Percentiles rank a stretch among this genome's conserved stretches.
Evolutionary conservation across 2,797 vertebrate genomes (phyloP).

Genomic region (Eulemur coronatus): DNA sequence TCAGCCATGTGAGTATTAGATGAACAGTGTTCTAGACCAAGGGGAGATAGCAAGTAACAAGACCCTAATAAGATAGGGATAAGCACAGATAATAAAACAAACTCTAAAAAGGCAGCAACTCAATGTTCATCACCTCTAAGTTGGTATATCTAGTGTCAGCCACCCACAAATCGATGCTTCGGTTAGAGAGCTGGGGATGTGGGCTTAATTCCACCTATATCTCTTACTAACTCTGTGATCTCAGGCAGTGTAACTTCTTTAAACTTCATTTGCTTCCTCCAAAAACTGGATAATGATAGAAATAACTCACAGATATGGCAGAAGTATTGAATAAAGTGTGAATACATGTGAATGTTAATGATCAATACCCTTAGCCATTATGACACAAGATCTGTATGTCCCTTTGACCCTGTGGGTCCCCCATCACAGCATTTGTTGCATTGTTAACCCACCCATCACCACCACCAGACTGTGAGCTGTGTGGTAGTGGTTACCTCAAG

Average conservation of each 20-base stretch:
- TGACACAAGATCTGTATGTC: not conserved
- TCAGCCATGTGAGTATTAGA: not conserved
- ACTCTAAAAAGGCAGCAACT: not conserved
- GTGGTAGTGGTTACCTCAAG: accelerated
- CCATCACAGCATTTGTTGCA: too few relatives aligned
- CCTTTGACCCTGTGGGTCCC: not conserved
- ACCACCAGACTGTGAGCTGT: too few relatives aligned
- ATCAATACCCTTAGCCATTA: not conserved
- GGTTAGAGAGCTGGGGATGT: not conserved
- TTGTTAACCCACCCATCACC: not conserved
- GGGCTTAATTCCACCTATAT: not conserved
- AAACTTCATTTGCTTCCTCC: not conserved
- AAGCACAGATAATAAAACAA: not conserved
- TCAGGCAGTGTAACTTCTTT: not conserved
- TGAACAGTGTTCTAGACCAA: not conserved
- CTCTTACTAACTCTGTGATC: not conserved
- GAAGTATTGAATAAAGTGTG: not conserved
- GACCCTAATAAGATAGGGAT: not conserved
- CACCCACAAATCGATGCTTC: not conserved
- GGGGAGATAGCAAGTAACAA: not conserved
- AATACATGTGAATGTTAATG: not conserved
- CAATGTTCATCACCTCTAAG: not conserved
- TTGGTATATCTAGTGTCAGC: not conserved
- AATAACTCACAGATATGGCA: not conserved
- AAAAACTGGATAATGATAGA: not conserved